These are phyloP conservation scores for Saguinus imperator DNA, from an alignment of 2,113 vertebrate genomes.

Conservation along the genomic window DNA sequence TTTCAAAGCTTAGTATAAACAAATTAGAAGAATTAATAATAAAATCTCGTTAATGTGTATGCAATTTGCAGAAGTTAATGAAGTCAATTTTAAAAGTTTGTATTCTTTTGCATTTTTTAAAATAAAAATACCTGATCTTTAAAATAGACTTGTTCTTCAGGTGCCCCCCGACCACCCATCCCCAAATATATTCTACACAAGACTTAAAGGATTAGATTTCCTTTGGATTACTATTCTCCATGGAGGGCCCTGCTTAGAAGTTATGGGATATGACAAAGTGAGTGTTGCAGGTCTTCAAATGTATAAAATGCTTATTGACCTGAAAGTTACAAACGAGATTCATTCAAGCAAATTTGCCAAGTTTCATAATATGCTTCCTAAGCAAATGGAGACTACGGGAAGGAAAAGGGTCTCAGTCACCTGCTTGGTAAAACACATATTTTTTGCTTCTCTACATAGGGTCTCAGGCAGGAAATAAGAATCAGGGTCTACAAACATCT, in stretches of 20 bases:
- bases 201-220: constrained; percentile 38
- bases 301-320: constrained; percentile 41
- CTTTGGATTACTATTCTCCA: constrained; percentile 52
- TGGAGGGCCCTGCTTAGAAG: constrained; percentile 19
- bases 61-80: constrained; percentile 82
- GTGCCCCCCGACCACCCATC: accelerated
- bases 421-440: constrained; percentile 5
- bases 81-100: constrained; percentile 77
- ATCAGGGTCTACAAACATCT: not conserved
- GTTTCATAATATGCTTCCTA: not conserved
- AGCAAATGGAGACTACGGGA: not conserved
- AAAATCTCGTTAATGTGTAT: constrained; percentile 77
- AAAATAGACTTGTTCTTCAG: constrained; percentile 57
- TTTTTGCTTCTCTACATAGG: constrained; percentile 19
- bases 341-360: not conserved
- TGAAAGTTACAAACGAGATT: constrained; percentile 57
- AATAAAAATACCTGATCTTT: constrained; percentile 64
- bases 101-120: constrained; percentile 60
- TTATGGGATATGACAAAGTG: not conserved
- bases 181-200: constrained; percentile 3
- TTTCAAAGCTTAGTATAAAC: constrained; percentile 79
- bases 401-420: not conserved
- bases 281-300: constrained; percentile 1
- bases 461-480: constrained; percentile 37
- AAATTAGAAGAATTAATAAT: constrained; percentile 84